Evolutionary conservation across 1,140 invertebrate genomes (phyloP).

Genomic region (Brachionus asplanchnoidis): DNA sequence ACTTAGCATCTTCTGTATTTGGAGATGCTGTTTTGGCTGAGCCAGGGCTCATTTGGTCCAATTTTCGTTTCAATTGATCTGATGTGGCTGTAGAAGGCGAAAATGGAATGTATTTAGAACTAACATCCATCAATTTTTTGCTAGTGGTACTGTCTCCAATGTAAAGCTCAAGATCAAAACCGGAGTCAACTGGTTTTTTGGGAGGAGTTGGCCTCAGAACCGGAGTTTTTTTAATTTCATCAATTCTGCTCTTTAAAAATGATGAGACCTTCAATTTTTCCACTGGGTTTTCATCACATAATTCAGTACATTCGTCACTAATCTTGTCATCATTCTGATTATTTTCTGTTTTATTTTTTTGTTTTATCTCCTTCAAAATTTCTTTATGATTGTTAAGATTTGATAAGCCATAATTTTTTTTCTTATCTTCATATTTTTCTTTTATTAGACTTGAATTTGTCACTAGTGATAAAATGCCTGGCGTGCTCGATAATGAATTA

Average conservation of each 20-base stretch:
- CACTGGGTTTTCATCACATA: not conserved
- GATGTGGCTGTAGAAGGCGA: not conserved
- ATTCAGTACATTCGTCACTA: not conserved
- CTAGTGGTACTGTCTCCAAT: constrained; percentile 4
- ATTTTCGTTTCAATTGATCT: constrained; percentile 17
- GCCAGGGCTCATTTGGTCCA: constrained; percentile 23
- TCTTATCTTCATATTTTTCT: constrained; percentile 22
- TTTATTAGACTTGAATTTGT: not conserved
- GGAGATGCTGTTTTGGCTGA: not conserved
- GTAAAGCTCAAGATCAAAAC: constrained; percentile 35
- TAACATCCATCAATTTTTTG: constrained; percentile 37
- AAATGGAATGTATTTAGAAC: constrained; percentile 16
- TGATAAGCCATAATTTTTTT: constrained; percentile 13
- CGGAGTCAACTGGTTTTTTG: not conserved
- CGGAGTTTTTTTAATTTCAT: constrained; percentile 15
- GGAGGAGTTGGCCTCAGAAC: not conserved
- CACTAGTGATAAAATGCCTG: not conserved
- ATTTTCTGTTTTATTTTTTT: not conserved
- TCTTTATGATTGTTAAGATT: constrained; percentile 16
- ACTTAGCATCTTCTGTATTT: not conserved
- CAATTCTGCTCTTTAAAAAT: not conserved
- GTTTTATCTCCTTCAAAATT: constrained; percentile 22
- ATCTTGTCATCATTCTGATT: not conserved
- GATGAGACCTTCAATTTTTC: not conserved
- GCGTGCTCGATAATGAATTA: not conserved